Conservation (phyloP, 1,140 invertebrate species). For the Aphaenogaster floridana region DNA sequence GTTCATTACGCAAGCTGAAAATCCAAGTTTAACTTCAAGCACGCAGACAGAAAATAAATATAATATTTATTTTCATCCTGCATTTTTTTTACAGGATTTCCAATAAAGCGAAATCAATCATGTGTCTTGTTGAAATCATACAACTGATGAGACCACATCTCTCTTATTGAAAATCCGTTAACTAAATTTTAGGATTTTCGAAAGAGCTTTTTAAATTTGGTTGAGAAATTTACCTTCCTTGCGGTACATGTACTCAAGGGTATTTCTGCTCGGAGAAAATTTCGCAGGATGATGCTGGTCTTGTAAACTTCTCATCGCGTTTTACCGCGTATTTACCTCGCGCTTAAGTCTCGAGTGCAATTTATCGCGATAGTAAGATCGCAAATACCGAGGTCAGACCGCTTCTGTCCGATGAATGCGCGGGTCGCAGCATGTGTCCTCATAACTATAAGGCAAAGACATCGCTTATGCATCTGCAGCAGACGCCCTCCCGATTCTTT, state of each 20-base stretch:
- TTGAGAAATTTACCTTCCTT: neutral
- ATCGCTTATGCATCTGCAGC: slow-evolving; percentile 27
- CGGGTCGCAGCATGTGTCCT: neutral
- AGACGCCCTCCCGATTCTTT: slow-evolving; percentile 32
- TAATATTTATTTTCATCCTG: neutral
- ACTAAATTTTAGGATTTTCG: slow-evolving; percentile 26
- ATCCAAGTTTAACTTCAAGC: neutral
- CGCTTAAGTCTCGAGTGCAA: slow-evolving; percentile 29
- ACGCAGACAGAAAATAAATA: neutral
- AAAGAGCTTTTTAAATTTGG: neutral
- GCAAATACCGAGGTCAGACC: slow-evolving; percentile 28
- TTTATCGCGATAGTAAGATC: slow-evolving; percentile 32
- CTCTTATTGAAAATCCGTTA: neutral
- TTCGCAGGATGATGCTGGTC: neutral
- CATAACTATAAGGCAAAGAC: slow-evolving; percentile 3
- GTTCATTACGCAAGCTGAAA: neutral
- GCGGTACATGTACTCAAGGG: too few species aligned
- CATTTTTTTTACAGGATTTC: neutral
- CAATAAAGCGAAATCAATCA: neutral
- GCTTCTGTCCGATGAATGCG: neutral
- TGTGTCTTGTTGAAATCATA: slow-evolving; percentile 8
- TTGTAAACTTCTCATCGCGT: slow-evolving; percentile 31
- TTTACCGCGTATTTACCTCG: slow-evolving; percentile 19
- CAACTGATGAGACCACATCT: neutral
- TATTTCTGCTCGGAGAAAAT: neutral